Evolutionary conservation across 92 coral and sea anemone species (phyloP).

Genomic region (Heteractis magnifica): DNA sequence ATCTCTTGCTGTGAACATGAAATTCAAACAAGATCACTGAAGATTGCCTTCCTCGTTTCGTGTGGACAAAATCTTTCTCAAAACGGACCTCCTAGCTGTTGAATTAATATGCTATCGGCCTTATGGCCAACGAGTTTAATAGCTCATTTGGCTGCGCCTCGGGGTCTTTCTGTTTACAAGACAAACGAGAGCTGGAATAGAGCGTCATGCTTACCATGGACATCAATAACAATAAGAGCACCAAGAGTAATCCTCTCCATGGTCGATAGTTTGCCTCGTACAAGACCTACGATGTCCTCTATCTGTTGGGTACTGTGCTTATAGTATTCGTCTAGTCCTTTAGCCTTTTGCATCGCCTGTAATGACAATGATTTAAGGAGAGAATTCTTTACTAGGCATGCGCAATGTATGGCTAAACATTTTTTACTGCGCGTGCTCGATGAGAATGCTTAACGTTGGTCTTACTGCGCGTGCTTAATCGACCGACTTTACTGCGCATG

Average conservation of each 20-base stretch:
- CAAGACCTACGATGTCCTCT: constrained; percentile 90
- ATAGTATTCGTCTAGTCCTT: constrained; percentile 74
- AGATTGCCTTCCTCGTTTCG: too few relatives aligned
- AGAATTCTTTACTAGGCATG: background rate
- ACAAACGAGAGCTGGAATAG: too few relatives aligned
- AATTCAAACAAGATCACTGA: constrained; percentile 15
- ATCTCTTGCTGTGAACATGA: constrained; percentile 68
- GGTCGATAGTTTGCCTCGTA: constrained; percentile 84
- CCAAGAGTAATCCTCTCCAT: constrained; percentile 95
- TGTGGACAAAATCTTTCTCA: too few relatives aligned
- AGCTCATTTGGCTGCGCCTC: too few relatives aligned
- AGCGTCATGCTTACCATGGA: constrained; percentile 67
- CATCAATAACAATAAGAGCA: constrained; percentile 94
- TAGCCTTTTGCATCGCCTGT: constrained; percentile 72
- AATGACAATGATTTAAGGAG: background rate
- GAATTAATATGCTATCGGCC: too few relatives aligned
- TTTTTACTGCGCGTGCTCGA: background rate
- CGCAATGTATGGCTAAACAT: background rate
- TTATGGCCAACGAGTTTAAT: too few relatives aligned
- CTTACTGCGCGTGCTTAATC: background rate
- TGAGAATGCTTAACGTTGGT: background rate
- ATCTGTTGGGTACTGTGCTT: constrained; percentile 80
- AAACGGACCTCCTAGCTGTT: too few relatives aligned
- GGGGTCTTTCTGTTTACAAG: too few relatives aligned
- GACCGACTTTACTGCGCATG: background rate